These are phyloP conservation scores for Sphyrna mokarran DNA, from an alignment of 2,113 vertebrate species.

Conservation along the genomic window DNA sequence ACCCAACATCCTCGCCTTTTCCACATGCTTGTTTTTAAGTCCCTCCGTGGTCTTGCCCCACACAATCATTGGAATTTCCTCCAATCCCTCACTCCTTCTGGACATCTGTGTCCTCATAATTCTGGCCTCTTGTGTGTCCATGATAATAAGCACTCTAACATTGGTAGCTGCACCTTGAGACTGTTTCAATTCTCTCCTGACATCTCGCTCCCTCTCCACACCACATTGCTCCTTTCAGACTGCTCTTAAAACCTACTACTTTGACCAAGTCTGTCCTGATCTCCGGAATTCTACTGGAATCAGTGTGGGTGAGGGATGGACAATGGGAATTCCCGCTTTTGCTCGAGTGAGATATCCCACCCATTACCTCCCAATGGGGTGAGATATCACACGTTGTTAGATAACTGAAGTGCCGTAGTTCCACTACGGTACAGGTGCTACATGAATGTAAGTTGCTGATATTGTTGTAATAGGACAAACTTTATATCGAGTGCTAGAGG, in stretches of 20 bases:
- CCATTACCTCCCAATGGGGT: too few relatives aligned
- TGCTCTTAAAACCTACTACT: background rate
- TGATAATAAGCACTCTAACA: background rate
- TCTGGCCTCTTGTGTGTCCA: background rate
- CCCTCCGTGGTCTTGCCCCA: background rate
- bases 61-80: background rate
- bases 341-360: too few relatives aligned
- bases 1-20: background rate
- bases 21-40: background rate
- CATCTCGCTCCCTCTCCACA: background rate
- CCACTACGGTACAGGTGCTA: background rate
- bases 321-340: too few relatives aligned
- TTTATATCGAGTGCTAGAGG: too few relatives aligned
- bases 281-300: too few relatives aligned
- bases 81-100: background rate
- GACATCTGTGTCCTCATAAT: background rate
- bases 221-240: background rate
- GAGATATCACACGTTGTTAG: background rate
- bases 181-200: too few relatives aligned
- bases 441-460: background rate
- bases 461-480: background rate
- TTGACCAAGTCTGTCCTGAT: background rate
- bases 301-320: too few relatives aligned
- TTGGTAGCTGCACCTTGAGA: background rate
- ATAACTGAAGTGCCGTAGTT: background rate